Base-by-base conservation (phyloP, 2,113 vertebrate genomes). In the Pterocles burchelli region DNA sequence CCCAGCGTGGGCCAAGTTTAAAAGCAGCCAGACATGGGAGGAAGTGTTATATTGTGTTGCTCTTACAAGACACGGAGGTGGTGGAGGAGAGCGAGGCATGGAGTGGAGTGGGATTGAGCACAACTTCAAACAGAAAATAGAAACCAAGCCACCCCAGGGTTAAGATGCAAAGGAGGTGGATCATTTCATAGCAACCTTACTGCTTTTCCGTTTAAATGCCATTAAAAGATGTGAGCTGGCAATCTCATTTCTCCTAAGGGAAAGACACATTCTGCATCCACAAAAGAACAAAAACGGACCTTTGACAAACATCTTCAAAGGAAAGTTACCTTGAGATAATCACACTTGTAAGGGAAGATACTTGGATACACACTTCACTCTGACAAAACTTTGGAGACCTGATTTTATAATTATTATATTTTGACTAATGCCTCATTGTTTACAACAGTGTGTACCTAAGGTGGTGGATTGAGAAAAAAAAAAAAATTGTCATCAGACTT, bases 1-100 rank as follows among this genome's bases (percentile, higher is more conserved):
- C 97, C 97, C 98, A 98, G 98, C 96, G 79, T 98, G 97, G 98
- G 97, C 97, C 97, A 98, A 96, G 96, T 97, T 98, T 98, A 98
- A 98, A 98, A 98, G 98, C 98, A 98, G 97, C 95, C 97, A 98
- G 97, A 97, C 97, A 97, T 94, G 93, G 96, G 89, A 97, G 97
- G 96, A 96, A 97, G 96, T 96, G 96, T 96, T 98, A 96, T 95
- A 90, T 91, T 85, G 91, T 71, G 95, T 95, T 97, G 96, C 96
- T 97, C 95, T 93, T 97, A 97, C 94, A 97, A 98, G 94, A 97
- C 48, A 85, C 89, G 91, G 81, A 97, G 92, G 95, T 96, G 93
- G 90, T 90, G 62, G 88, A 95, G 73, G 88, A 93, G 95, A 94
- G 70, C 24, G 33, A 93, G 88, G 79, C 34, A 52, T 94, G 91